These are phyloP conservation scores for Caenorhabditis tropicalis DNA, from an alignment of 1,140 invertebrate genomes.

Conservation along the genomic window DNA sequence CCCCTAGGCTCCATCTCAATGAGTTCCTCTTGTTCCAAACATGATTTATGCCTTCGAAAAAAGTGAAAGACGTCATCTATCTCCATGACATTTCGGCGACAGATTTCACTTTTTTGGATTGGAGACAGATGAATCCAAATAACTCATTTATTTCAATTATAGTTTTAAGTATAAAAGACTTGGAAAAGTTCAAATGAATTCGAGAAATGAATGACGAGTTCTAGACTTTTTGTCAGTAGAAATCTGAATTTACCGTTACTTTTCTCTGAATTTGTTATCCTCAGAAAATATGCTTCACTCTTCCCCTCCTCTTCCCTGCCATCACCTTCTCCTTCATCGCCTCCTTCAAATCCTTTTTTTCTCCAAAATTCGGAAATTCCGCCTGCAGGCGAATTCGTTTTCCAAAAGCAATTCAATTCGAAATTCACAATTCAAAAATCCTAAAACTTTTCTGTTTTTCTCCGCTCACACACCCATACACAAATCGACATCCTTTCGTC, in stretches of 20 bases:
- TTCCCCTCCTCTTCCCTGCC: neutral
- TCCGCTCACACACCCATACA: too few species aligned
- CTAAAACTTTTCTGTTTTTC: neutral
- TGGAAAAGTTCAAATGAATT: neutral
- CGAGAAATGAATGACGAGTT: neutral
- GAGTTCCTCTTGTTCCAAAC: too few species aligned
- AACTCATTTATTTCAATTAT: neutral
- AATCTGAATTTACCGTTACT: too few species aligned
- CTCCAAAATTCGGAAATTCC: conserved; percentile 22
- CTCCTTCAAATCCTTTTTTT: neutral
- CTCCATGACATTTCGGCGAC: neutral
- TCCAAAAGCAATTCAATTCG: conserved; percentile 42
- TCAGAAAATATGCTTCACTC: neutral
- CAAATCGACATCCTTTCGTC: too few species aligned
- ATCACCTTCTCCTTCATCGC: neutral
- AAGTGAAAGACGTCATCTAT: neutral
- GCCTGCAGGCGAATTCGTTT: conserved; percentile 7
- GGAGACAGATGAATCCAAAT: neutral
- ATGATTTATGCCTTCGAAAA: too few species aligned
- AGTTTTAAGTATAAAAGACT: too few species aligned
- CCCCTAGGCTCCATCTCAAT: too few species aligned
- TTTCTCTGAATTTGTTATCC: neutral
- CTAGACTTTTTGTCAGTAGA: too few species aligned
- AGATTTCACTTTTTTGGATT: neutral
- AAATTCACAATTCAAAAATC: conserved; percentile 42